These are phyloP conservation scores for Pangasius macronema DNA, from an alignment of 2,797 vertebrate genomes.

Conservation along the genomic window DNA sequence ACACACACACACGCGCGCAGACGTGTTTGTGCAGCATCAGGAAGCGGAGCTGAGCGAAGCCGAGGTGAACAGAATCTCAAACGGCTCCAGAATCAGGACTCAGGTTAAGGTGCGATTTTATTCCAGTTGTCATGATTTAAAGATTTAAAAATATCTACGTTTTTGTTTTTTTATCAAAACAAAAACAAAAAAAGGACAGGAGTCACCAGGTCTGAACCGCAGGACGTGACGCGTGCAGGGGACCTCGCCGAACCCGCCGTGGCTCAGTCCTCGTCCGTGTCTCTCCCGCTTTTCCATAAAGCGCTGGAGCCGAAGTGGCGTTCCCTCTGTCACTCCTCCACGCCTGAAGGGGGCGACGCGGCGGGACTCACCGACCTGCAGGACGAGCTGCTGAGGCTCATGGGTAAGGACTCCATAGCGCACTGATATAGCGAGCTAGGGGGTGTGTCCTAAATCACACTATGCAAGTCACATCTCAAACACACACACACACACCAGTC, in stretches of 20 bases:
- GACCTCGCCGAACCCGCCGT: no score
- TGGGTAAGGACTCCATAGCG: conserved; percentile 68
- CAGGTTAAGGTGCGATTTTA: conserved; percentile 78
- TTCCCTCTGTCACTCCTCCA: conserved; percentile 73
- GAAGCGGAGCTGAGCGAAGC: conserved; percentile 82
- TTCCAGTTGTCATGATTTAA: not conserved
- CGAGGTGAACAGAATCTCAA: conserved; percentile 78
- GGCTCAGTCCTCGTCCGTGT: conserved; percentile 67
- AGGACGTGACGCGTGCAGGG: no score
- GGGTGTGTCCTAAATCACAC: not conserved
- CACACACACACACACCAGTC: not conserved
- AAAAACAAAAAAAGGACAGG: no score
- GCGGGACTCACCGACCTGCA: conserved; percentile 78
- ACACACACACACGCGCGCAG: conserved; percentile 65
- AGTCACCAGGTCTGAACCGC: no score
- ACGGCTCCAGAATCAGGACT: conserved; percentile 71
- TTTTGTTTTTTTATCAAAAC: no score
- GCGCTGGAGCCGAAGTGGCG: conserved; percentile 80
- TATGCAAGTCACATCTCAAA: not conserved
- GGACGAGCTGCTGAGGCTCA: conserved; percentile 85
- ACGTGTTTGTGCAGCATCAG: conserved; percentile 84
- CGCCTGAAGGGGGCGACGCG: conserved; percentile 49
- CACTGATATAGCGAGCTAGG: not conserved
- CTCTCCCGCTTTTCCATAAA: conserved; percentile 81
- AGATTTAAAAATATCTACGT: not conserved